A percentile compares a stretch with the other conserved stretches of the same genome.
These are phyloP conservation scores for Leucophora obtusa DNA, from an alignment of 2,888 invertebrate species.

Conservation along the genomic window DNA sequence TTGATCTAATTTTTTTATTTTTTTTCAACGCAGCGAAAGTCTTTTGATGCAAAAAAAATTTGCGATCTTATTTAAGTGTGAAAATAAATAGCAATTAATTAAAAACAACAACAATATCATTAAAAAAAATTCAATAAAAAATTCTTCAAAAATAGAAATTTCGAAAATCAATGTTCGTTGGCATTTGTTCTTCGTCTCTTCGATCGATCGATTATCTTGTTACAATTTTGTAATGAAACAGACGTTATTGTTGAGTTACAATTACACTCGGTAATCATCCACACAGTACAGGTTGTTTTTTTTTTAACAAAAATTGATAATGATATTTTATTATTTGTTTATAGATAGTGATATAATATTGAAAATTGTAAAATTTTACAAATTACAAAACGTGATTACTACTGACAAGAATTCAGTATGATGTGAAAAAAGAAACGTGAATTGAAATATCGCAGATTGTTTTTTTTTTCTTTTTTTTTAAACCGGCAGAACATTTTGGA, in stretches of 20 bases:
- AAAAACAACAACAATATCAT: conserved; percentile 14
- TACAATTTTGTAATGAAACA: conserved; percentile 62
- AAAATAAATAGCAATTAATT: conserved; percentile 45
- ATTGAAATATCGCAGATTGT: background rate
- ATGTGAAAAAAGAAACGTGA: background rate
- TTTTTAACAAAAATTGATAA: conserved; percentile 18
- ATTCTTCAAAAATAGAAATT: conserved; percentile 61
- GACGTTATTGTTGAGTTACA: conserved; percentile 36
- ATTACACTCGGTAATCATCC: conserved; percentile 50
- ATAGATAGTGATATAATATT: conserved; percentile 17
- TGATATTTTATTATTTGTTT: background rate
- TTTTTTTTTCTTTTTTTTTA: no score
- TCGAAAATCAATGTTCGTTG: conserved; percentile 54
- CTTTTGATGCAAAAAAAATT: background rate
- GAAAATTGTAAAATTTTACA: background rate
- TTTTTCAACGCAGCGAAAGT: conserved; percentile 38
- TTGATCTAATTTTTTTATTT: conserved; percentile 18
- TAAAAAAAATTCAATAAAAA: conserved; percentile 16
- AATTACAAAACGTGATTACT: conserved; percentile 7
- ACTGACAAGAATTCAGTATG: conserved; percentile 1
- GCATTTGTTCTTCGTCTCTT: conserved; percentile 25
- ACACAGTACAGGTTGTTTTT: conserved; percentile 47
- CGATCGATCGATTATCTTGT: conserved; percentile 53
- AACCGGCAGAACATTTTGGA: background rate
- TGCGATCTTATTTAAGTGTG: conserved; percentile 8